Conservation (phyloP, 1,140 invertebrate species). For the Atta colombica region DNA sequence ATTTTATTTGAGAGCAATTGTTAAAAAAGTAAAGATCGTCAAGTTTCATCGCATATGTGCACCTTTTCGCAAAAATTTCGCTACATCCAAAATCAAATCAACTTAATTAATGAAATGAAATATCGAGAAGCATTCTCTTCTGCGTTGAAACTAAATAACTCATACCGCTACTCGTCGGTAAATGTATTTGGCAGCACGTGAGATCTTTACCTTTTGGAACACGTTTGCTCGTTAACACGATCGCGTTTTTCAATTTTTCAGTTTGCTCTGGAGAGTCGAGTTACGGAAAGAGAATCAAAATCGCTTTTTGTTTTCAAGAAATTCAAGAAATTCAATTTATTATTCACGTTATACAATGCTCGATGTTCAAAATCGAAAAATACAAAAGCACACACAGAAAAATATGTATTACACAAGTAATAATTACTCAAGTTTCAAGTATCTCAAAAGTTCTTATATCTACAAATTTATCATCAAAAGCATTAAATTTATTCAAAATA, state of each 20-base stretch:
- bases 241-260: conserved; percentile 32
- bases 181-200: conserved; percentile 26
- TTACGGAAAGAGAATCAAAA: conserved; percentile 6
- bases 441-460: too few species aligned
- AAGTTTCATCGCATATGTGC: background rate
- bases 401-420: too few species aligned
- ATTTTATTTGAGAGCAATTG: conserved; percentile 41
- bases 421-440: too few species aligned
- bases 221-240: conserved; percentile 46
- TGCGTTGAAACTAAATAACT: conserved; percentile 46
- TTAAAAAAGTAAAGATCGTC: conserved; percentile 33
- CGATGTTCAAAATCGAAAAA: background rate
- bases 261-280: conserved; percentile 23
- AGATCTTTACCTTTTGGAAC: conserved; percentile 29
- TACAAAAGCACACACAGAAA: too few species aligned
- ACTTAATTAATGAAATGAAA: conserved; percentile 57
- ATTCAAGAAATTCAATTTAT: conserved; percentile 25
- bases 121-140: conserved; percentile 26
- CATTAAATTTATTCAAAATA: background rate
- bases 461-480: too few species aligned
- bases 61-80: conserved; percentile 1
- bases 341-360: background rate
- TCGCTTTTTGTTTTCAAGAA: conserved; percentile 26
- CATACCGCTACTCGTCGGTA: conserved; percentile 9
- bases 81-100: conserved; percentile 36